Conservation (phyloP, 1,140 invertebrate species). For the Micrasema minimum region DNA sequence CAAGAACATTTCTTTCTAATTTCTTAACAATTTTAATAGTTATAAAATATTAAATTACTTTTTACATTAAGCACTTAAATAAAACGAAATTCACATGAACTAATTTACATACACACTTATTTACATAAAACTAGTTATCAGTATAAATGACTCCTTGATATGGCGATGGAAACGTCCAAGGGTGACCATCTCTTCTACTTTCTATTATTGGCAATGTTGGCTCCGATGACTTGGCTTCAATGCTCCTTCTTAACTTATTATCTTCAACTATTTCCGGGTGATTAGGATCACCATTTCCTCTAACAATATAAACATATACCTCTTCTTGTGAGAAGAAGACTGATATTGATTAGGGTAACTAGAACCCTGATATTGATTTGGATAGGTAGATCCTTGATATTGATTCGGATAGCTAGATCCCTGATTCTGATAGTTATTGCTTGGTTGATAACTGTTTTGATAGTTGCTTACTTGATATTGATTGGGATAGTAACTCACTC, state of each 20-base stretch:
- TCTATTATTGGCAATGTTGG: background rate
- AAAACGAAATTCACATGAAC: too few relatives aligned
- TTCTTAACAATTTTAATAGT: too few relatives aligned
- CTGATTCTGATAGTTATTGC: too few relatives aligned
- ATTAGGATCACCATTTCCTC: slow-evolving; percentile 51
- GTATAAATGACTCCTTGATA: slow-evolving; percentile 41
- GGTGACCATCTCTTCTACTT: slow-evolving; percentile 5
- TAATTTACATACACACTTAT: too few relatives aligned
- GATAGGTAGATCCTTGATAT: too few relatives aligned
- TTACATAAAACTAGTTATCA: slow-evolving; percentile 20
- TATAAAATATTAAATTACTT: too few relatives aligned
- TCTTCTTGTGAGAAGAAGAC: slow-evolving; percentile 34
- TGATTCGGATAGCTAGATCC: slow-evolving; percentile 9
- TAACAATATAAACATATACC: slow-evolving; percentile 50
- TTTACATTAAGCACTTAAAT: too few relatives aligned
- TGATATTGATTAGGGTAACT: slow-evolving; percentile 24
- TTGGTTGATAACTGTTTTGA: too few relatives aligned
- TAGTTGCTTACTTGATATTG: slow-evolving; percentile 3
- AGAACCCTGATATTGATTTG: too few relatives aligned
- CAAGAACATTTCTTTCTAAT: too few relatives aligned
- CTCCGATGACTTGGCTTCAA: slow-evolving; percentile 1
- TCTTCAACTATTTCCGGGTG: slow-evolving; percentile 49
- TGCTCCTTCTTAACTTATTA: slow-evolving; percentile 12
- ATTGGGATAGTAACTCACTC: slow-evolving; percentile 28
- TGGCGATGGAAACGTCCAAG: slow-evolving; percentile 49